Percentiles rank a stretch among this genome's conserved stretches.
Evolutionary conservation across 2,113 vertebrate species (phyloP).

Genomic region (Pelobates fuscus): DNA sequence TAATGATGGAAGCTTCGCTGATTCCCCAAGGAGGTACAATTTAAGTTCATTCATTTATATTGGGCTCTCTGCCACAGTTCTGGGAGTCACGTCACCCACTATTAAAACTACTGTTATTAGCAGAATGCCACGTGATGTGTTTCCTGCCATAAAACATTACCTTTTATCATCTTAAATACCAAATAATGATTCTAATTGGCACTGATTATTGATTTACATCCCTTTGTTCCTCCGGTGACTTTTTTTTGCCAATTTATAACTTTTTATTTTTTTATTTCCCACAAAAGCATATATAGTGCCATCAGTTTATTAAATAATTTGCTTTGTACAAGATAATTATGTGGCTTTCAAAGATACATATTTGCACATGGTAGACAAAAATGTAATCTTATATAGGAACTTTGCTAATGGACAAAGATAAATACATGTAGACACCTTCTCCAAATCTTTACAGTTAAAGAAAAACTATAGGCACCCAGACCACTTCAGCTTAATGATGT

Average conservation of each 20-base stretch:
- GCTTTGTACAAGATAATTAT: slow-evolving; percentile 27
- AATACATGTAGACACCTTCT: too few species aligned
- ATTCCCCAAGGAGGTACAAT: too few species aligned
- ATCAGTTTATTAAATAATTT: slow-evolving; percentile 11
- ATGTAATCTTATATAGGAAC: background rate
- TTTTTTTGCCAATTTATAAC: background rate
- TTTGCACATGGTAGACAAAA: slow-evolving; percentile 24
- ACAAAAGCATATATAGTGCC: background rate
- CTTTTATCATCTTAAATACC: background rate
- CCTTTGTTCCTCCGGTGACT: background rate
- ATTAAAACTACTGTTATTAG: background rate
- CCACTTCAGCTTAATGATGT: too few species aligned
- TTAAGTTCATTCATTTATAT: slow-evolving; percentile 2
- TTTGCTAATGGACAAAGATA: background rate
- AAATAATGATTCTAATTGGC: slow-evolving; percentile 4
- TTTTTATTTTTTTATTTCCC: background rate
- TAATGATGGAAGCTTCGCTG: too few species aligned
- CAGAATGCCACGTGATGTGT: background rate
- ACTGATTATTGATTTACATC: background rate
- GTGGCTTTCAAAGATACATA: background rate
- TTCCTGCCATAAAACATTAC: background rate
- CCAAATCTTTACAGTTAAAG: too few species aligned
- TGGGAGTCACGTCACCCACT: background rate
- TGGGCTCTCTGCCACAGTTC: background rate
- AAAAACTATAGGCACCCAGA: too few species aligned